Evolutionary conservation across 2,888 invertebrate genomes (phyloP), one percentile per base, ranked within the genome.

Genomic region (Tetanocera ferruginea): DNA sequence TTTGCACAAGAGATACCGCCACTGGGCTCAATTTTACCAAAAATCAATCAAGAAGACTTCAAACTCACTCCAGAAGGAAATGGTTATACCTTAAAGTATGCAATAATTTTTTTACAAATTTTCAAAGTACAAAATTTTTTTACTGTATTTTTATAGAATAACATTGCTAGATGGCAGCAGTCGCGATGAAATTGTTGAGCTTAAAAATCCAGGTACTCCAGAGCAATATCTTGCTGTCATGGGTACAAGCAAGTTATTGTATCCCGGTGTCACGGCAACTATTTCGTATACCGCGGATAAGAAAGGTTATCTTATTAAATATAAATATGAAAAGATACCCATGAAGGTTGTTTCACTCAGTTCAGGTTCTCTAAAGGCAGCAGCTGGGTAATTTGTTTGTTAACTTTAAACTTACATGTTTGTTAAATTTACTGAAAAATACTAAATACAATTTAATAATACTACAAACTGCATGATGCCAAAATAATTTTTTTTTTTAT

Each of bases 151-250:
- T 8, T 37, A 8, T 37, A 37, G 37, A 37, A 37, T 37, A 8
- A 37, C 9, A 5, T 37, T 37, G 8, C 37, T 1, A 25, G 49
- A 43, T 37, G 49, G 51, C 19, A 14, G 17, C 74, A 25, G 6
- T 5, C 74, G 74, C 8, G 62, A 64, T 64, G 74, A 74, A 28
- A 3, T 49, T n/a, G 74, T 66, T n/a, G 74, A 51, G 31, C 51
- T 75, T 49, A 55, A 23, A 8, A n/a, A 55, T 43, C 67, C 17
- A 19, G 19, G 34, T 43, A 67, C 67, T 17, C 62, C 51, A 9
- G 51, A 49, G 19, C 73, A 57, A 19, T 37, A 37, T 43, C 74
- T 75, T 14, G 23, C 55, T n/a, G 28, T 75, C 14, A 66, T 9
- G 51, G 74, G 74, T 5, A 64, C 2, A 9, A 43, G 37, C 5